phyloP scores from a whole-genome alignment of 2,113 vertebrate genomes.

The Lichenostomus cassidix region DNA sequence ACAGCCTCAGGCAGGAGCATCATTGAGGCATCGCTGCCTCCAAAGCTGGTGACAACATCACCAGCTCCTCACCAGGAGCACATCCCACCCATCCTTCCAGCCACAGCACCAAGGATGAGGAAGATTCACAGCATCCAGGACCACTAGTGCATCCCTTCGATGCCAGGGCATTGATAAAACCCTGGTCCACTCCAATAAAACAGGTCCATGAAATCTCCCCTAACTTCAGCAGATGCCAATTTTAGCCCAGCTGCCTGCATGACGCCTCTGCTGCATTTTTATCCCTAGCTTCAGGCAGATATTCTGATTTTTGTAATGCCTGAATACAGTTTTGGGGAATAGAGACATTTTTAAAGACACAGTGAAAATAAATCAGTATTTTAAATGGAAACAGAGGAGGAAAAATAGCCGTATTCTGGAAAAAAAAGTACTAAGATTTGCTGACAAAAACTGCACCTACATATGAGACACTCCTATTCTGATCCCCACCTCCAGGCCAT shows the following conservation, averaged over 20 bases:
- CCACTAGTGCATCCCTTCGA: not conserved
- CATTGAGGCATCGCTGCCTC: rapidly evolving
- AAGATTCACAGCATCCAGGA: not conserved
- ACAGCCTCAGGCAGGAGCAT: rapidly evolving
- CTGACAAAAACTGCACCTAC: not conserved
- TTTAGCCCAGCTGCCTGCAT: not conserved
- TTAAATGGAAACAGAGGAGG: not conserved
- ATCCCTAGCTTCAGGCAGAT: not conserved
- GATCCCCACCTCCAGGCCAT: not conserved
- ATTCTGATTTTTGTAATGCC: not conserved
- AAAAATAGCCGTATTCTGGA: not conserved
- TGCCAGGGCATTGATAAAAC: not conserved
- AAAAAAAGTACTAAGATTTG: not conserved
- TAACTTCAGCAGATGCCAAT: not conserved
- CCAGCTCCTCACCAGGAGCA: not conserved
- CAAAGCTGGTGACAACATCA: not conserved
- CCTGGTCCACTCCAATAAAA: not conserved
- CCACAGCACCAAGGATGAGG: not conserved
- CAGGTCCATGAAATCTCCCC: not conserved
- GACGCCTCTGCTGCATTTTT: not conserved
- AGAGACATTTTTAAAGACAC: not conserved
- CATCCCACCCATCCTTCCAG: not conserved
- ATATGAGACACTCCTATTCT: not conserved
- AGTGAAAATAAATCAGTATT: not conserved
- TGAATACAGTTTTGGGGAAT: not conserved